phyloP scores from a whole-genome alignment of 2,113 vertebrate genomes.

The Syngnathus typhle region DNA sequence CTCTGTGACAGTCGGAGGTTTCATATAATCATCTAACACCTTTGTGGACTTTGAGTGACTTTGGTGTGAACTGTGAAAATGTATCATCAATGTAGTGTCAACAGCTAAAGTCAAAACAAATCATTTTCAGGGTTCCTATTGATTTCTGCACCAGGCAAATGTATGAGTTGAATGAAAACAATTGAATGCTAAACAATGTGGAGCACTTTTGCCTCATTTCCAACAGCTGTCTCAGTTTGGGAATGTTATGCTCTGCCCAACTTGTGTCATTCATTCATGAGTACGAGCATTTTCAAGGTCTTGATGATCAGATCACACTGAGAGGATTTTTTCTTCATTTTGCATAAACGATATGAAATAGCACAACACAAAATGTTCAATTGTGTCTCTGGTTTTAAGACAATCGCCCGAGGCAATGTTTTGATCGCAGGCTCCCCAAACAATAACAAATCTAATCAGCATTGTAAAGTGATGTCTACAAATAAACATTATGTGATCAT shows the following conservation, averaged over 20 bases:
- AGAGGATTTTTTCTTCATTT: background rate
- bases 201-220: background rate
- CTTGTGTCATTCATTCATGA: background rate
- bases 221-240: background rate
- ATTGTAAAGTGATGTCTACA: constrained; percentile 1
- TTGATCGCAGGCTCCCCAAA: background rate
- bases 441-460: constrained; percentile 4
- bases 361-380: background rate
- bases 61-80: background rate
- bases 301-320: background rate
- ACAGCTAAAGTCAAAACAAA: background rate
- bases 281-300: background rate
- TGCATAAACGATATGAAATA: background rate
- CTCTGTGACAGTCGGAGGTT: background rate
- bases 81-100: too few relatives aligned
- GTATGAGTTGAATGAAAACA: background rate
- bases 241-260: background rate
- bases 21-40: background rate
- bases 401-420: background rate
- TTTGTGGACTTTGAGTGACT: background rate
- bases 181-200: constrained; percentile 13
- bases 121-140: background rate
- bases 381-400: background rate
- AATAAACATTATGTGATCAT: background rate
- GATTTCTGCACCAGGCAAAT: too few relatives aligned